Percentiles rank a stretch among this genome's conserved stretches.
Conservation (phyloP, 2,113 vertebrate genomes). For the Lathamus discolor region DNA sequence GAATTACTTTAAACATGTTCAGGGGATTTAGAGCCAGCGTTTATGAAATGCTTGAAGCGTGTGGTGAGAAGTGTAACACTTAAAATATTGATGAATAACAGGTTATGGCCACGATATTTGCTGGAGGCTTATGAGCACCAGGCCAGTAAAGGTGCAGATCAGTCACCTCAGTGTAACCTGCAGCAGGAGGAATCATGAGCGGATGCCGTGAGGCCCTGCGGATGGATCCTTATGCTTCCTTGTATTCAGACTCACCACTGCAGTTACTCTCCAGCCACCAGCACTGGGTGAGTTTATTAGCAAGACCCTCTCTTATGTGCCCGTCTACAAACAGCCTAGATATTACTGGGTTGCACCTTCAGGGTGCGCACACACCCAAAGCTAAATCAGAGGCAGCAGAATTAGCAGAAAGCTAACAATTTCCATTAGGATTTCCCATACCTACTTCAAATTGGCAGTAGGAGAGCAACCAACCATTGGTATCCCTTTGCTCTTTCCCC, state of each 20-base stretch:
- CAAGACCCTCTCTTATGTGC: neutral
- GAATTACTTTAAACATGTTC: neutral
- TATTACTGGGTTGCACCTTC: neutral
- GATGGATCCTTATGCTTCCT: neutral
- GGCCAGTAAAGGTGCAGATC: neutral
- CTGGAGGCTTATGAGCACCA: neutral
- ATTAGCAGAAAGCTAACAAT: neutral
- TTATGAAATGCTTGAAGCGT: neutral
- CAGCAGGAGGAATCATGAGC: neutral
- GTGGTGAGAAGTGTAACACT: neutral
- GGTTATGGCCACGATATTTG: neutral
- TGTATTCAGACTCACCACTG: neutral
- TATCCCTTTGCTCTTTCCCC: too few species aligned
- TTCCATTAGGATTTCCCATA: neutral
- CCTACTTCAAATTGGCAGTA: neutral
- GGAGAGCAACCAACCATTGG: neutral
- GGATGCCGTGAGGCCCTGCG: fast-evolving
- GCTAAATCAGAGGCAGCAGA: neutral
- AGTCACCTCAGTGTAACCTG: neutral
- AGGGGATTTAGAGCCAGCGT: neutral
- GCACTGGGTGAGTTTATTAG: neutral
- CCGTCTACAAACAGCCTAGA: neutral
- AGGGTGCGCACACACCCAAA: neutral
- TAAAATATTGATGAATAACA: neutral
- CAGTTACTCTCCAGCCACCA: too few species aligned